Conservation (phyloP, 2,888 invertebrate genomes). For the Drosophila antonietae region DNA sequence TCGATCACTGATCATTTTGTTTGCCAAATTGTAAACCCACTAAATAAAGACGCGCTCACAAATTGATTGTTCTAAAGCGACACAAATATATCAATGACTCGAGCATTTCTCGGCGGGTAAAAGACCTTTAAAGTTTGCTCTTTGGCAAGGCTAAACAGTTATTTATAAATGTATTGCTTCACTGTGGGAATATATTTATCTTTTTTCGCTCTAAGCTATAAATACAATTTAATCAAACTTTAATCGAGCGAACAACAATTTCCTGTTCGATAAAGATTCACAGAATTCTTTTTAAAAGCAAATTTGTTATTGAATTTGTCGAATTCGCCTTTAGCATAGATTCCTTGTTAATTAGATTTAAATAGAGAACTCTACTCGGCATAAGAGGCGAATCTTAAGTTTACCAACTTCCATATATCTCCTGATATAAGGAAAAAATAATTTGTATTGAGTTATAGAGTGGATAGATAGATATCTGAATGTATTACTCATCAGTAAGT, state of each 20-base stretch:
- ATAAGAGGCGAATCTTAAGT: too few species aligned
- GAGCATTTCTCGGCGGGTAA: slow-evolving; percentile 25
- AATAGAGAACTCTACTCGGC: background rate
- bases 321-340: background rate
- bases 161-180: slow-evolving; percentile 1
- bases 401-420: too few species aligned
- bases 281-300: too few species aligned
- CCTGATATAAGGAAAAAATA: too few species aligned
- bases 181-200: background rate
- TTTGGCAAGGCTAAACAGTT: slow-evolving; percentile 33
- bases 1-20: slow-evolving; percentile 20
- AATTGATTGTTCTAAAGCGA: slow-evolving; percentile 69
- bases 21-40: slow-evolving; percentile 34
- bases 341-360: background rate
- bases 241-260: slow-evolving; percentile 3
- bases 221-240: slow-evolving; percentile 3
- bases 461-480: too few species aligned
- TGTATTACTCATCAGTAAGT: too few species aligned
- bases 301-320: background rate
- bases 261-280: background rate
- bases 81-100: slow-evolving; percentile 30
- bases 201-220: background rate
- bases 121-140: slow-evolving; percentile 42
- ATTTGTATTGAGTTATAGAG: too few species aligned
- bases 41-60: slow-evolving; percentile 7